A percentile compares a stretch with the other conserved stretches of the same genome.
Conservation (phyloP, 1,140 invertebrate genomes). For the Apis dorsata region DNA sequence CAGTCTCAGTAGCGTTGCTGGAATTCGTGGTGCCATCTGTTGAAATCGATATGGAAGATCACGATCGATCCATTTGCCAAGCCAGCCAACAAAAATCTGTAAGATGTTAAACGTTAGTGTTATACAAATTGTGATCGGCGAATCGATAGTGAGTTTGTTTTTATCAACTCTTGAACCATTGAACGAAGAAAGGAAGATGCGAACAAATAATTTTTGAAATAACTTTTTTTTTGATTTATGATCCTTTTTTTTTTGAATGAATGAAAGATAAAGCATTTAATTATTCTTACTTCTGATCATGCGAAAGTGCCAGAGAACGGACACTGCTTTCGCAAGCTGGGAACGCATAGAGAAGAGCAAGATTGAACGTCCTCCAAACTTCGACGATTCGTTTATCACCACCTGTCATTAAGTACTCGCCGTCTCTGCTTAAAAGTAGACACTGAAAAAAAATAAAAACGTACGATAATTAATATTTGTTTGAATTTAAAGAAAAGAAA, state of each 20-base stretch:
- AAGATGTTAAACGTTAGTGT: no score
- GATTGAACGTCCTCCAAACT: constrained; percentile 98
- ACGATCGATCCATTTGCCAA: constrained; percentile 98
- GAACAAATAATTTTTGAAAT: not conserved
- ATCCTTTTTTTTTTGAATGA: not conserved
- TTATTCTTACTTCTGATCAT: constrained; percentile 94
- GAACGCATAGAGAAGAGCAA: constrained; percentile 97
- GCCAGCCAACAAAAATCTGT: constrained; percentile 96
- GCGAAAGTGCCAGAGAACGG: constrained; percentile 94
- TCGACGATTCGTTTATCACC: constrained; percentile 98
- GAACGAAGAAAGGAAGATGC: no score
- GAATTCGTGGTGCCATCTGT: constrained; percentile 99
- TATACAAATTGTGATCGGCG: not conserved
- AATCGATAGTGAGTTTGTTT: not conserved
- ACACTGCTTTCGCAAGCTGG: constrained; percentile 97
- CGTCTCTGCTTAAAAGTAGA: constrained; percentile 96
- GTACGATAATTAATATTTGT: not conserved
- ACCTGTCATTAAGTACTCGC: constrained; percentile 98
- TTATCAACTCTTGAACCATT: not conserved
- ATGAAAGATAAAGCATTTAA: not conserved
- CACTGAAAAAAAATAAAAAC: constrained; percentile 83
- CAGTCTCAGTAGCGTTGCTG: constrained; percentile 91
- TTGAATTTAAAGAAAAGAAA: not conserved
- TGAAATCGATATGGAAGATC: constrained; percentile 99
- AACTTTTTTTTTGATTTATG: no score